Percentiles rank a stretch among this genome's conserved stretches.
phyloP scores from a whole-genome alignment of 2,888 invertebrate genomes.

The Tinea semifulvella region DNA sequence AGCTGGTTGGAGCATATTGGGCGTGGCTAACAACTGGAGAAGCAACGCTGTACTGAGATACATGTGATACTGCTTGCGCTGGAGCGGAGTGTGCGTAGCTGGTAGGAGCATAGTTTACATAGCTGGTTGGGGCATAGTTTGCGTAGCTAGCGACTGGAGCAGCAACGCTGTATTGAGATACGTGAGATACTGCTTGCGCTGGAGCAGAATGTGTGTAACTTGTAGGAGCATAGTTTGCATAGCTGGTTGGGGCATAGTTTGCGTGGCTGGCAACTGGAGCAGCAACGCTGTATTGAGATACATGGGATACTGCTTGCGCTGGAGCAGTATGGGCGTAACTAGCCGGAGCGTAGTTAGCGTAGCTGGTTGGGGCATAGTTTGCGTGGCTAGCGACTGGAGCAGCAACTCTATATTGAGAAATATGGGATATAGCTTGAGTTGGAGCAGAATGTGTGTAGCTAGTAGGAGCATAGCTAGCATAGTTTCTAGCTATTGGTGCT shows the following conservation, averaged over 20 bases:
- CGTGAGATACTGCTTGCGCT: neutral
- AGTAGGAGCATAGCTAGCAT: neutral
- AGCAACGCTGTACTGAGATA: conserved; percentile 23
- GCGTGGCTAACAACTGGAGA: neutral
- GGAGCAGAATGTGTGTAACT: neutral
- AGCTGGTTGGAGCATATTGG: neutral
- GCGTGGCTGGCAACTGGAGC: neutral
- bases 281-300: neutral
- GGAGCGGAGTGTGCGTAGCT: conserved; percentile 13
- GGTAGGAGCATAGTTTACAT: conserved; percentile 16
- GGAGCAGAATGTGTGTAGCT: neutral
- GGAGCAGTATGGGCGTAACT: conserved; percentile 5
- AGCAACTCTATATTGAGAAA: neutral
- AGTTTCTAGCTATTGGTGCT: conserved; percentile 13
- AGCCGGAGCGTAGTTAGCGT: neutral
- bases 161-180: neutral
- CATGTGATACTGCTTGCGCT: conserved; percentile 20
- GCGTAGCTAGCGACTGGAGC: conserved; percentile 14
- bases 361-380: neutral
- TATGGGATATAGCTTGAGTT: neutral
- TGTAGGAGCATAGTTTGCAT: neutral
- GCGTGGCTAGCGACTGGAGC: conserved; percentile 3
- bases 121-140: neutral
- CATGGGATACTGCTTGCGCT: conserved; percentile 1
- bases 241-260: neutral